A percentile compares a stretch with the other conserved stretches of the same genome.
Conservation (phyloP, 64 coral and sea anemone species). For the Montipora foliosa region DNA sequence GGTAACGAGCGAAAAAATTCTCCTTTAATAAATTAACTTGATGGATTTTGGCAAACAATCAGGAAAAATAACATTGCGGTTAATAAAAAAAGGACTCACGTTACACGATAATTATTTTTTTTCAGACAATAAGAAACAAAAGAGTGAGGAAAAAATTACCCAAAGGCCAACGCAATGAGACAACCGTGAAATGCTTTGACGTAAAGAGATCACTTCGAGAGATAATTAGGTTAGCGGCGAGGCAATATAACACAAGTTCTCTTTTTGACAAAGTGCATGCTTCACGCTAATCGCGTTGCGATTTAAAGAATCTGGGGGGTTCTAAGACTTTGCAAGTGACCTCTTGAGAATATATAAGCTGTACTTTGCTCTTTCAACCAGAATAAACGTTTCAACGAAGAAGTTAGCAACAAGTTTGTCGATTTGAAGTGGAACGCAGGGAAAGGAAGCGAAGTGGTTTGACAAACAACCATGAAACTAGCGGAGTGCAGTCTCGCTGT, state of each 20-base stretch:
- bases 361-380: background rate
- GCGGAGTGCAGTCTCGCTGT: background rate
- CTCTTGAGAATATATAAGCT: slow-evolving; percentile 17
- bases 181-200: background rate
- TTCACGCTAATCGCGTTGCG: slow-evolving; percentile 41
- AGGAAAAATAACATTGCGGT: slow-evolving; percentile 28
- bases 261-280: slow-evolving; percentile 57
- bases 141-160: slow-evolving; percentile 5
- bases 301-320: slow-evolving; percentile 49
- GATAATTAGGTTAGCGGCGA: slow-evolving; percentile 56
- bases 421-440: slow-evolving; percentile 13
- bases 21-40: background rate
- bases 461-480: background rate
- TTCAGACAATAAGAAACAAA: slow-evolving; percentile 28
- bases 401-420: background rate
- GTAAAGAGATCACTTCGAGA: slow-evolving; percentile 49
- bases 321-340: slow-evolving; percentile 38
- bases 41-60: slow-evolving; percentile 8
- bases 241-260: slow-evolving; percentile 48
- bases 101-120: slow-evolving; percentile 47
- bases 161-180: slow-evolving; percentile 25
- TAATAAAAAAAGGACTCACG: background rate
- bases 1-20: background rate
- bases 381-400: background rate
- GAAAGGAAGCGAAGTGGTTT: background rate